A percentile compares a stretch with the other conserved stretches of the same genome.
phyloP scores from a whole-genome alignment of 2,797 vertebrate species.

The Chiroxiphia lanceolata region DNA sequence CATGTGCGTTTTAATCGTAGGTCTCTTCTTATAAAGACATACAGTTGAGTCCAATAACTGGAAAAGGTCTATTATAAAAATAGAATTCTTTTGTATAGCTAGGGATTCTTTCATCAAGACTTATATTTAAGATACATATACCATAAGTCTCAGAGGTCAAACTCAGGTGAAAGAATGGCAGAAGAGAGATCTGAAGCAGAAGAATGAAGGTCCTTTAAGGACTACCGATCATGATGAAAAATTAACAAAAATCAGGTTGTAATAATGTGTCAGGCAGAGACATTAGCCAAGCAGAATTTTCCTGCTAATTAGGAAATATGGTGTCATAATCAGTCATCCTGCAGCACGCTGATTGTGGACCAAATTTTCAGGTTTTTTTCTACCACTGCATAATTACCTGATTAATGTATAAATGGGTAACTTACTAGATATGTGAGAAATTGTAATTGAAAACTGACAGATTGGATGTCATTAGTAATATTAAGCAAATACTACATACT shows the following conservation, averaged over 20 bases:
- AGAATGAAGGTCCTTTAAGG: background rate
- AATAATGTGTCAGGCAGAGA: background rate
- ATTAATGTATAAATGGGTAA: background rate
- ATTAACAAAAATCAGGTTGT: background rate
- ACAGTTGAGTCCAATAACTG: background rate
- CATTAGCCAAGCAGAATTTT: slow-evolving; percentile 2
- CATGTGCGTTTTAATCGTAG: background rate
- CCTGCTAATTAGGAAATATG: slow-evolving; percentile 29
- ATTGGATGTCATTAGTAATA: background rate
- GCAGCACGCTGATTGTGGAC: background rate
- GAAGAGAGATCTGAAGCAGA: background rate
- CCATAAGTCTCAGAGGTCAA: background rate
- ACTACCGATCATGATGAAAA: background rate
- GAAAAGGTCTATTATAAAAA: background rate
- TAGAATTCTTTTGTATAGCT: background rate
- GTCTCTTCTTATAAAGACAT: background rate
- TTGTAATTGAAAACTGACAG: slow-evolving; percentile 12
- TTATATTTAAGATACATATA: background rate
- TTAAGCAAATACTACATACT: background rate
- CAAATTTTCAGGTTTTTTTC: background rate
- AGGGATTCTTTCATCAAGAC: background rate
- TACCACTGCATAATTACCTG: background rate
- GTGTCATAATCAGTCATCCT: background rate
- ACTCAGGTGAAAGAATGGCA: background rate
- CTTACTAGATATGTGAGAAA: background rate